Base-by-base conservation (phyloP, 2,113 vertebrate genomes). In the Cephalophus harveyi region DNA sequence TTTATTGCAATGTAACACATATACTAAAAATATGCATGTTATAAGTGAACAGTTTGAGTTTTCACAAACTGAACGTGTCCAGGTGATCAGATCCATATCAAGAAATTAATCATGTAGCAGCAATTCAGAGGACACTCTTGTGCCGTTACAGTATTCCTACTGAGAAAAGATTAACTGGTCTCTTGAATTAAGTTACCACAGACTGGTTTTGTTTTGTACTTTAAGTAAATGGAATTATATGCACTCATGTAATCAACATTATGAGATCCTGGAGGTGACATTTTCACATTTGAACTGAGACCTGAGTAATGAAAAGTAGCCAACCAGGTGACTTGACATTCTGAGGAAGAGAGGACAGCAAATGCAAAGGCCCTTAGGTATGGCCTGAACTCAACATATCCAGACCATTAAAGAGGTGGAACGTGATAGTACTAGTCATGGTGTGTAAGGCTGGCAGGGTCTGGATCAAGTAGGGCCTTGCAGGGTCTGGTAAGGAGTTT, bases 211-310 rank as follows among this genome's bases (percentile, higher is more conserved):
- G 6, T 93, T 94, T 60, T 76, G 4, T 82, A 14, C 36, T 67
- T 74, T n/a, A 23, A 43, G 19, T 87, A 78, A 89, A 21, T 91
- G 27, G 67, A 84, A 55, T 50, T 43, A 55, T 36, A 17, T 43
- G 48, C 30, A 82, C 17, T 46, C 12, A 46, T 8, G 3, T 74
- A 15, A 33, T 78, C 12, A 64, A 7, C 12, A 19, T 82, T 83
- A 40, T 40, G 46, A 62, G 62, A 74, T 64, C 15, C 40, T 81
- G 55, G 28, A 23, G 12, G 48, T 89, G 76, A 33, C n/a, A 59
- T 96, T 64, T 96, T 97, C 78, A 92, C 50, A 6, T 94, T 92
- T 60, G 78, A 93, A 33, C 12, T 82, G 30, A 89, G 64, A 71
- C 9, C 25, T 81, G 21, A 74, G 19, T 74, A 27, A 57, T 36